Evolutionary conservation across 2,888 invertebrate genomes (phyloP).

Genomic region (Tetropium fuscum): DNA sequence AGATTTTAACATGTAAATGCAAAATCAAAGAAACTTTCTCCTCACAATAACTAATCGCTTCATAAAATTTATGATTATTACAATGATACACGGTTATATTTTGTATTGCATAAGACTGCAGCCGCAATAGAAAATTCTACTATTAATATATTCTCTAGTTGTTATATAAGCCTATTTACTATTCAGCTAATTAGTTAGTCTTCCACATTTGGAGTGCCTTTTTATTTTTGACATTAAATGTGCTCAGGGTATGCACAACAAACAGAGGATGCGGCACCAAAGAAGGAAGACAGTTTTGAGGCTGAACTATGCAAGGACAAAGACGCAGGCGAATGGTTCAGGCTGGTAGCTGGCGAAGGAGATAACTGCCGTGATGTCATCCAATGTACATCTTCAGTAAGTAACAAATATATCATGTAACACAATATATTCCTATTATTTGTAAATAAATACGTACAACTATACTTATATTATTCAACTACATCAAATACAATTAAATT

Average conservation of each 20-base stretch:
- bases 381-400: conserved; percentile 92
- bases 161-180: not conserved
- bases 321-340: conserved; percentile 96
- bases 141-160: conserved; percentile 4
- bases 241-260: conserved; percentile 39
- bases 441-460: conserved; percentile 5
- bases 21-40: conserved; percentile 34
- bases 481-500: too few relatives aligned
- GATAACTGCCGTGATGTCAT: conserved; percentile 96
- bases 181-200: not conserved
- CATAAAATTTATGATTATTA: conserved; percentile 32
- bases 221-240: too few relatives aligned
- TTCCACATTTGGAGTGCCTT: not conserved
- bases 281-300: conserved; percentile 91
- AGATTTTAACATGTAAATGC: conserved; percentile 22
- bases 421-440: not conserved
- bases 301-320: conserved; percentile 93
- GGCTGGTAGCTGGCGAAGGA: conserved; percentile 88
- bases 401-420: conserved; percentile 55
- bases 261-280: conserved; percentile 73
- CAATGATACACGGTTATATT: conserved; percentile 28
- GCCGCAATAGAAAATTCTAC: conserved; percentile 15
- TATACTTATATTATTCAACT: too few relatives aligned
- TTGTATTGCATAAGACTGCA: conserved; percentile 7
- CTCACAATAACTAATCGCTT: conserved; percentile 27